Conservation (phyloP, 2,888 invertebrate genomes). For the Muscina levida region DNA sequence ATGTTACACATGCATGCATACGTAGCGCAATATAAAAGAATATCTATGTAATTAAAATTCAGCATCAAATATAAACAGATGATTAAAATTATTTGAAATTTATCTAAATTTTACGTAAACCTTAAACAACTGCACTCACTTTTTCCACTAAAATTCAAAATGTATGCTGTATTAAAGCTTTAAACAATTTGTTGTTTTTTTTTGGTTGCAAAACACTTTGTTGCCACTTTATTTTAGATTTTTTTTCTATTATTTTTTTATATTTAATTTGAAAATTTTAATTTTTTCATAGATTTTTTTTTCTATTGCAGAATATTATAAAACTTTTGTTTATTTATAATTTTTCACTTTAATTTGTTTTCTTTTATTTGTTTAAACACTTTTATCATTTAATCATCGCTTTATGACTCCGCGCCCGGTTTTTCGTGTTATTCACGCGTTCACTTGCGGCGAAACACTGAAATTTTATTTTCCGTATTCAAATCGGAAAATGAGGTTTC, state of each 20-base stretch:
- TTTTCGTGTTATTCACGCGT: conserved; percentile 46
- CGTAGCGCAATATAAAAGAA: conserved; percentile 10
- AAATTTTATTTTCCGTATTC: conserved; percentile 54
- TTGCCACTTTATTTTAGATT: no score
- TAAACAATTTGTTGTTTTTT: no score
- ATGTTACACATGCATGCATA: background rate
- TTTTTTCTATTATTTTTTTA: no score
- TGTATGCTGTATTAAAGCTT: no score
- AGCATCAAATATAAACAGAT: conserved; percentile 6
- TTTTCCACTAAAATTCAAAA: no score
- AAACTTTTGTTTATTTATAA: no score
- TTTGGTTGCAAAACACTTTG: no score
- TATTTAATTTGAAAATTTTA: background rate
- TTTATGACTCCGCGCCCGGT: conserved; percentile 7
- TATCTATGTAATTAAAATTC: conserved; percentile 10
- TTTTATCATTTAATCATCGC: no score
- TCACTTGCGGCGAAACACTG: conserved; percentile 66
- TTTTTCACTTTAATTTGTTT: no score
- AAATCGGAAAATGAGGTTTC: conserved; percentile 56
- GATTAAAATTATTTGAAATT: background rate
- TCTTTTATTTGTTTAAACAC: no score
- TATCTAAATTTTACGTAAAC: background rate
- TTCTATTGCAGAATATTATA: background rate
- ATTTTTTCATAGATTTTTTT: background rate
- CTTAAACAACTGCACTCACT: no score